A percentile compares a stretch with the other conserved stretches of the same genome.
phyloP scores from a whole-genome alignment of 2,888 invertebrate genomes.

The Phrixothrix hirtus region DNA sequence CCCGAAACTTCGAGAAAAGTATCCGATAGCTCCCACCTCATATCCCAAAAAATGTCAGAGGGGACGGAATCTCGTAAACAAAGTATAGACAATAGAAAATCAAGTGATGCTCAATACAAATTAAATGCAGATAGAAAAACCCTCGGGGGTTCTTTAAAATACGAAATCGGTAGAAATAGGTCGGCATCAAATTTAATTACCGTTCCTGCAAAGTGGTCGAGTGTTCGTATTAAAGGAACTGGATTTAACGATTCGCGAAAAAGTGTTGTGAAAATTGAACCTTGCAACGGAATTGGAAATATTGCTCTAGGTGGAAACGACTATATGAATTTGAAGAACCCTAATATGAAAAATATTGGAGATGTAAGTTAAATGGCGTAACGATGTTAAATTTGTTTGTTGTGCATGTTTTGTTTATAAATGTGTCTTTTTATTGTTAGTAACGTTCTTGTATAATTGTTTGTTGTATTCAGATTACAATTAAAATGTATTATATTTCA shows the following conservation, averaged over 20 bases:
- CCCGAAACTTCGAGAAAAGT: conserved; percentile 39
- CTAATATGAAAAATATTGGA: conserved; percentile 52
- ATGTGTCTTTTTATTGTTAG: conserved; percentile 5
- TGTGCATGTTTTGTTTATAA: background rate
- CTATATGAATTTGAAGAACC: conserved; percentile 48
- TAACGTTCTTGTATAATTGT: no score
- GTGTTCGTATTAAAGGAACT: conserved; percentile 66
- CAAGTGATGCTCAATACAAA: conserved; percentile 27
- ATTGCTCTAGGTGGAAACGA: conserved; percentile 42
- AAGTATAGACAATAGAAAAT: conserved; percentile 35
- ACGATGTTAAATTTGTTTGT: conserved; percentile 3
- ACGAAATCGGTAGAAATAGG: conserved; percentile 50
- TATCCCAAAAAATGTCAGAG: conserved; percentile 18
- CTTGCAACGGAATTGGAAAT: conserved; percentile 62
- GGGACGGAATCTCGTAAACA: conserved; percentile 23
- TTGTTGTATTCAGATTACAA: no score
- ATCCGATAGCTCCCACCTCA: conserved; percentile 16
- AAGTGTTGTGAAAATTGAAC: conserved; percentile 67
- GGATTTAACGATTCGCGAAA: conserved; percentile 66
- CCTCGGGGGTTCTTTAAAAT: conserved; percentile 52
- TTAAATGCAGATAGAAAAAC: conserved; percentile 28
- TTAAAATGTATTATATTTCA: no score
- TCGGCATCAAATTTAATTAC: conserved; percentile 48
- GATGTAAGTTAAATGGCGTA: conserved; percentile 48
- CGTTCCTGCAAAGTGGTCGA: conserved; percentile 64